These are phyloP conservation scores for Choristoneura rosaceana DNA, from an alignment of 2,888 invertebrate species.

Conservation along the genomic window DNA sequence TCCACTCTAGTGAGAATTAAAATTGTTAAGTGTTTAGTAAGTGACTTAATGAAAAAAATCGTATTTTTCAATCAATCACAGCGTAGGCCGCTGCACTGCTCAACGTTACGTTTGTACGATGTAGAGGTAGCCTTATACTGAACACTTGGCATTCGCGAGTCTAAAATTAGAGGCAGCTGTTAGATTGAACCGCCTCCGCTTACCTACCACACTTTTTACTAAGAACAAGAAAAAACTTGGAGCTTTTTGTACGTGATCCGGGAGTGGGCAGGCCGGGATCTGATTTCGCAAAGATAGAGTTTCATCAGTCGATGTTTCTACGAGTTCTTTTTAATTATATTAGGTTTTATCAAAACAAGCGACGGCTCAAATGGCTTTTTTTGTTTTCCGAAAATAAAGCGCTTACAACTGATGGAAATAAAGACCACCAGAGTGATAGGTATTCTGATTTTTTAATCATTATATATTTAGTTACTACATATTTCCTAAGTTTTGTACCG, in stretches of 20 bases:
- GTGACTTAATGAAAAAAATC: no score
- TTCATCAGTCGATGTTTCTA: slow-evolving; percentile 76
- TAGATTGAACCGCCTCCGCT: slow-evolving; percentile 60
- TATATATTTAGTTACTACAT: not conserved
- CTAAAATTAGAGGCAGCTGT: slow-evolving; percentile 73
- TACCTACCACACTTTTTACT: slow-evolving; percentile 68
- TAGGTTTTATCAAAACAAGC: slow-evolving; percentile 62
- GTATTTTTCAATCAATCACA: no score
- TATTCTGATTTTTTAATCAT: not conserved
- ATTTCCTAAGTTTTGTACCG: no score
- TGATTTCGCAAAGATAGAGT: slow-evolving; percentile 81
- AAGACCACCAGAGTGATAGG: not conserved
- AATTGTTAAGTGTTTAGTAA: no score
- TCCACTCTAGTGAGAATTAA: no score
- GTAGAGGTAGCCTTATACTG: not conserved
- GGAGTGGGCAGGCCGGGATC: slow-evolving; percentile 66
- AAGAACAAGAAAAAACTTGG: slow-evolving; percentile 60
- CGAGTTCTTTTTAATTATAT: slow-evolving; percentile 80
- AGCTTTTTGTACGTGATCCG: slow-evolving; percentile 61
- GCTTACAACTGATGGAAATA: not conserved
- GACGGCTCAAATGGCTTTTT: slow-evolving; percentile 60
- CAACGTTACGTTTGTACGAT: not conserved
- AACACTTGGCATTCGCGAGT: slow-evolving; percentile 60
- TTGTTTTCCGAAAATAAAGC: slow-evolving; percentile 47
- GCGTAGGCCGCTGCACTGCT: no score